Percentiles rank a stretch among this genome's conserved stretches.
phyloP scores from a whole-genome alignment of 2,888 invertebrate species.

The Rhorus exstirpatorius region DNA sequence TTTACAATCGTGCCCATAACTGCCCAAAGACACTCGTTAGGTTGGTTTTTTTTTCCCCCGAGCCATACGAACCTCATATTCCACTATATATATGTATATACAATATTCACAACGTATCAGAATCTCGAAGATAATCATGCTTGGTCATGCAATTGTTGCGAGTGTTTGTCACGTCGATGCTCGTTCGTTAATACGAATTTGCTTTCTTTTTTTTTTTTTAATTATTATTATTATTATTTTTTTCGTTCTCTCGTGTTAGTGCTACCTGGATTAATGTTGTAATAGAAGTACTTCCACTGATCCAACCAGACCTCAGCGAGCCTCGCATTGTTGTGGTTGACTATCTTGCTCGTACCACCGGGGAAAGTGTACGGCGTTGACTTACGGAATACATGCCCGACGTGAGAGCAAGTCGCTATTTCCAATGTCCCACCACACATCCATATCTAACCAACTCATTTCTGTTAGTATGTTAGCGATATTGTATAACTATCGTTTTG shows the following conservation, averaged over 20 bases:
- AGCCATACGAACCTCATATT: too few species aligned
- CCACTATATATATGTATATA: too few species aligned
- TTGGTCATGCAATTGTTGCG: constrained; percentile 42
- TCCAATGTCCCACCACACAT: constrained; percentile 98
- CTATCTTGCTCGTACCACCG: constrained; percentile 98
- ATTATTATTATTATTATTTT: constrained; percentile 34
- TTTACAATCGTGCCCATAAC: too few species aligned
- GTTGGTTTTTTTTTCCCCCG: too few species aligned
- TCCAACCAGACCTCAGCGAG: constrained; percentile 99
- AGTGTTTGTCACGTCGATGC: constrained; percentile 14
- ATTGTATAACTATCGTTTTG: constrained; percentile 18
- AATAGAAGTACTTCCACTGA: constrained; percentile 99
- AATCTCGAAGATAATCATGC: constrained; percentile 43
- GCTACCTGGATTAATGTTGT: constrained; percentile 98
- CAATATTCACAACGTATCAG: background rate
- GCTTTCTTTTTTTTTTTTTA: constrained; percentile 31
- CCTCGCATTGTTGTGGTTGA: constrained; percentile 99
- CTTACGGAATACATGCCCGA: constrained; percentile 99
- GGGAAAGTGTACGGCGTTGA: constrained; percentile 99
- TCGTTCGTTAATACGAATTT: constrained; percentile 8
- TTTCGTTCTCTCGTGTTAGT: constrained; percentile 77
- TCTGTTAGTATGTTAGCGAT: constrained; percentile 84
- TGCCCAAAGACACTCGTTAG: too few species aligned
- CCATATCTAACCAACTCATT: constrained; percentile 93
- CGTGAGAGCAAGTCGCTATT: constrained; percentile 97